Conservation (phyloP, 2,797 vertebrate species). For the Taeniopygia guttata region DNA sequence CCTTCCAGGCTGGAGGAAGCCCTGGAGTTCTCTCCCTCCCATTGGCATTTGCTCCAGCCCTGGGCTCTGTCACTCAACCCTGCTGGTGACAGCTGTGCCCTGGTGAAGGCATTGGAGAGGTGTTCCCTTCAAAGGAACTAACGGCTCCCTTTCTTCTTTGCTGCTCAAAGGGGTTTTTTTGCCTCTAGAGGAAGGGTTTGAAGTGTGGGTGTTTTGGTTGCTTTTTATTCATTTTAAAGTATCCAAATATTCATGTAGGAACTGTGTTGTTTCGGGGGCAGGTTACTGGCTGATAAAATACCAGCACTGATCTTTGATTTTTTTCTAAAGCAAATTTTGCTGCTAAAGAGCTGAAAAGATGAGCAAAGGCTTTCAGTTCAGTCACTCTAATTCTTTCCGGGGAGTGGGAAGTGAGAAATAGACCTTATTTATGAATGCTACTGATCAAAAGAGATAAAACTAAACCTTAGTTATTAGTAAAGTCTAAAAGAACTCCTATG, state of each 20-base stretch:
- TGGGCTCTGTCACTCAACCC: neutral
- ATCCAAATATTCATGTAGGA: neutral
- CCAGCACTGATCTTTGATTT: fast-evolving
- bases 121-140: neutral
- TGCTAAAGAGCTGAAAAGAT: neutral
- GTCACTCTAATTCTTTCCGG: neutral
- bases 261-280: neutral
- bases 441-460: neutral
- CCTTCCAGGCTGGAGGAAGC: neutral
- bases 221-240: neutral
- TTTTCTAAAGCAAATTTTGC: neutral
- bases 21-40: neutral
- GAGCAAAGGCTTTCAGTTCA: neutral
- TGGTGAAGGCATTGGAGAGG: neutral
- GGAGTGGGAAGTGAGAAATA: neutral
- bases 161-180: neutral
- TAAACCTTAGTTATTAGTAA: neutral
- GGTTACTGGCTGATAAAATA: neutral
- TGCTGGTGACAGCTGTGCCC: fast-evolving
- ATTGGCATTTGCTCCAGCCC: neutral
- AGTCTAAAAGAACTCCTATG: neutral
- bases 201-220: neutral
- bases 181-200: neutral
- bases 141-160: neutral
- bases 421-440: neutral